These are phyloP conservation scores for Lycophotia porphyrea DNA, from an alignment of 2,888 invertebrate genomes.

Conservation along the genomic window DNA sequence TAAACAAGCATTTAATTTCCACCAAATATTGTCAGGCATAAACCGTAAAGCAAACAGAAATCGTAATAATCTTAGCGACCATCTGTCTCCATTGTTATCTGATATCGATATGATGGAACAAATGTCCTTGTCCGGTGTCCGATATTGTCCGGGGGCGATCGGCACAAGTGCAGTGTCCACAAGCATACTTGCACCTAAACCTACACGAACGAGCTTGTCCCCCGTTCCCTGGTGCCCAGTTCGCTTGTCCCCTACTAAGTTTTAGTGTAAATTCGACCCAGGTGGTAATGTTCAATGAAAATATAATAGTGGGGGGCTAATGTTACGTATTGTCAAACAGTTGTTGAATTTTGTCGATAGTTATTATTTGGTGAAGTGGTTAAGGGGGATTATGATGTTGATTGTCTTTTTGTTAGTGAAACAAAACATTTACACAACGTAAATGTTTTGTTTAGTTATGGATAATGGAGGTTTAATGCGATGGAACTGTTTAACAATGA, in stretches of 20 bases:
- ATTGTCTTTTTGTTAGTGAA: slow-evolving; percentile 15
- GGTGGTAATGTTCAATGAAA: slow-evolving; percentile 46
- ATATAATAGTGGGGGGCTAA: slow-evolving; percentile 37
- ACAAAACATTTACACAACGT: too few species aligned
- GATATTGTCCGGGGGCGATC: slow-evolving; percentile 73
- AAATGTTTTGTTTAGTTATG: too few species aligned
- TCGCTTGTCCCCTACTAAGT: slow-evolving; percentile 59
- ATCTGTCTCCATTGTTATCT: slow-evolving; percentile 64
- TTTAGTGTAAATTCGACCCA: slow-evolving; percentile 61
- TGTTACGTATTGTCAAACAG: slow-evolving; percentile 52
- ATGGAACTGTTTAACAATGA: neutral
- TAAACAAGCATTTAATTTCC: slow-evolving; percentile 38
- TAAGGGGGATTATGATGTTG: slow-evolving; percentile 12
- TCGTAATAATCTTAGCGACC: slow-evolving; percentile 53
- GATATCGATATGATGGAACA: slow-evolving; percentile 62
- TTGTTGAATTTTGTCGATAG: slow-evolving; percentile 40
- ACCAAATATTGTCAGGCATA: slow-evolving; percentile 38
- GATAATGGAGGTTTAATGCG: neutral
- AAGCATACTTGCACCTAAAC: slow-evolving; percentile 68
- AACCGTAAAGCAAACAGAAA: slow-evolving; percentile 57
- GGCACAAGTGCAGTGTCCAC: slow-evolving; percentile 80
- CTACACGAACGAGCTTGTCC: slow-evolving; percentile 54
- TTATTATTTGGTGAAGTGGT: slow-evolving; percentile 29
- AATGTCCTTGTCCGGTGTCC: slow-evolving; percentile 61
- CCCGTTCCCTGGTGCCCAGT: slow-evolving; percentile 41